Percentiles rank a stretch among this genome's conserved stretches.
Evolutionary conservation across 2,797 vertebrate genomes (phyloP).

Genomic region (Lacerta bilineata): DNA sequence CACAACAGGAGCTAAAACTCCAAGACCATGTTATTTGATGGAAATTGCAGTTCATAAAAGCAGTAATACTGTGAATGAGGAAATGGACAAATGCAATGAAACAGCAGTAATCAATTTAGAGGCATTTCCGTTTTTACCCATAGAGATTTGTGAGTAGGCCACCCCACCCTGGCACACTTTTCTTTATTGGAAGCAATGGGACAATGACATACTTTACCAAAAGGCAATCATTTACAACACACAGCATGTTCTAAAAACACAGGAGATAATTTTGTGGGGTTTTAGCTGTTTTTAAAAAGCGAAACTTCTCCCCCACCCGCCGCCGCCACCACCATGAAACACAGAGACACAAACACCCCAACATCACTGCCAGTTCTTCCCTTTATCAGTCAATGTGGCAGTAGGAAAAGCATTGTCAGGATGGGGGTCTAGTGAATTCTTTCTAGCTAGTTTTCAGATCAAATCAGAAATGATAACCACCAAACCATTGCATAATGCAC

Average conservation of each 20-base stretch:
- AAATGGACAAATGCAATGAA: slow-evolving; percentile 1
- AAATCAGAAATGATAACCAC: background rate
- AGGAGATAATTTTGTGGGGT: background rate
- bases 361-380: background rate
- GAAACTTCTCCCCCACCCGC: background rate
- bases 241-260: background rate
- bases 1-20: slow-evolving; percentile 41
- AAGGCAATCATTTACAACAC: background rate
- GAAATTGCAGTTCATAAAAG: slow-evolving; percentile 35
- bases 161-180: slow-evolving; percentile 4
- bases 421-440: background rate
- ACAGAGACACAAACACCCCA: background rate
- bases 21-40: slow-evolving; percentile 40
- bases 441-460: background rate
- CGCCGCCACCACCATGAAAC: background rate
- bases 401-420: background rate
- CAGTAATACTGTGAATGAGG: slow-evolving; percentile 5
- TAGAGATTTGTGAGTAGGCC: slow-evolving; percentile 23
- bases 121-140: slow-evolving; percentile 1
- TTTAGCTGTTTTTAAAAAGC: background rate
- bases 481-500: background rate
- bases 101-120: slow-evolving; percentile 16
- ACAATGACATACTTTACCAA: background rate
- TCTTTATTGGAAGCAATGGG: background rate
- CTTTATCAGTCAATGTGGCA: background rate